Base-by-base conservation (phyloP, 37 sponge, comb jelly and placozoan genomes). In the Crambe crambe region DNA sequence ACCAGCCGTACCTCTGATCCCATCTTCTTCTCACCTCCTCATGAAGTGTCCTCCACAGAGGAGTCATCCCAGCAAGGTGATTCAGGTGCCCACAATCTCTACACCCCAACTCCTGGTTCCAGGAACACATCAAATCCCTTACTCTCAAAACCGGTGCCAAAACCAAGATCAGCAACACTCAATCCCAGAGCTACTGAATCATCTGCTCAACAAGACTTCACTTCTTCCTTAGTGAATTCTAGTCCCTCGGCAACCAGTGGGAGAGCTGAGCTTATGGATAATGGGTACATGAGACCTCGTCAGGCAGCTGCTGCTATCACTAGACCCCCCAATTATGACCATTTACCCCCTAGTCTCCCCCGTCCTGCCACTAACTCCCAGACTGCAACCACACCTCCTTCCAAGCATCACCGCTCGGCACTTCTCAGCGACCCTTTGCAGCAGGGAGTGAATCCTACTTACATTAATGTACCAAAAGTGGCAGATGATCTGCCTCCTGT, bases 201-300 rank as follows among this genome's bases (percentile, higher is more conserved):
- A 15, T 35, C 37, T 66, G 20, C 67, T 66, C 67, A 39, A 42
- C 43, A 42, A 3, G 1, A 29, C 20, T 41, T n/a, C 44, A 39
- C 10, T 35, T 3, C 43, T 18, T 9, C 17, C 25, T 4, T 3
- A 3, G 21, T 35, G 8, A 44, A 26, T 15, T 31, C 54, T 12
- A 20, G 54, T 1, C 5, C 30, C 25, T 12, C 2, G 15, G n/a
- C n/a, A n/a, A n/a, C n/a, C n/a, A n/a, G n/a, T n/a, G 51, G 31
- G 17, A 59, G 23, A 29, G 43, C 78, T 31, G 56, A 47, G 40
- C 0, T 35, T 0, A 8, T 79, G 56, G 79, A 67, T 36, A 79
- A 68, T 79, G 79, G 68, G 22, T 68, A 51, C 56, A 79, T 68
- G 69, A 51, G 25, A 8, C 79, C 79, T 18, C 36, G 37, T 21